phyloP scores from a whole-genome alignment of 2,888 invertebrate genomes.

The Eremobia ochroleuca region DNA sequence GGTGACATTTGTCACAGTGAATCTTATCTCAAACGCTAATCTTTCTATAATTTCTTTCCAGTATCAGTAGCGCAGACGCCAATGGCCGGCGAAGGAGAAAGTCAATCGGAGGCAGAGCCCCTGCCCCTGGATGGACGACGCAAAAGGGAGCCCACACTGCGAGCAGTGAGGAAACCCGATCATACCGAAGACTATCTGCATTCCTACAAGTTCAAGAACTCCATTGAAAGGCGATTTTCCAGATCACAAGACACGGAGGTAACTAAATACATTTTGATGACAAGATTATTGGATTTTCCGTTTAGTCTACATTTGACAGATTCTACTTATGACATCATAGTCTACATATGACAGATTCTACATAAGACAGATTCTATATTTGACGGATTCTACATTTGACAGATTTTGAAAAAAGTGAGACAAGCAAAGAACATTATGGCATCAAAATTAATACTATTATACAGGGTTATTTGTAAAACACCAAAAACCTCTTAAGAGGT shows the following conservation, averaged over 20 bases:
- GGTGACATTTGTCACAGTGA: constrained; percentile 33
- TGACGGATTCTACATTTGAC: too few species aligned
- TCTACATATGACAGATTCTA: too few species aligned
- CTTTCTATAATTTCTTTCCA: constrained; percentile 44
- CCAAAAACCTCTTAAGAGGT: too few species aligned
- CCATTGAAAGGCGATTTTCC: constrained; percentile 97
- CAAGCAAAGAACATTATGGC: too few species aligned
- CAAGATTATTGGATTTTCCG: too few species aligned
- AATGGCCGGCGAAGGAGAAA: constrained; percentile 63
- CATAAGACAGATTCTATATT: too few species aligned
- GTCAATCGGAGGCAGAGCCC: constrained; percentile 68
- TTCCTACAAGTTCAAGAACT: constrained; percentile 98
- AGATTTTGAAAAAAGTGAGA: too few species aligned
- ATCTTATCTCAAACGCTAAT: constrained; percentile 13
- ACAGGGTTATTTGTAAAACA: too few species aligned
- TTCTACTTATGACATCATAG: too few species aligned
- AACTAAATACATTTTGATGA: constrained; percentile 19
- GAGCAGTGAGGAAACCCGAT: constrained; percentile 86
- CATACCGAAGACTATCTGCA: constrained; percentile 89
- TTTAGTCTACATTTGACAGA: too few species aligned
- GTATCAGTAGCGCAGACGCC: constrained; percentile 68
- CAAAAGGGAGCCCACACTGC: constrained; percentile 80
- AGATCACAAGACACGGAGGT: constrained; percentile 90
- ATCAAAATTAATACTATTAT: too few species aligned
- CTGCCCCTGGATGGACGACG: constrained; percentile 78